phyloP scores from a whole-genome alignment of 1,140 invertebrate species.

The Doryteuthis pealeii region DNA sequence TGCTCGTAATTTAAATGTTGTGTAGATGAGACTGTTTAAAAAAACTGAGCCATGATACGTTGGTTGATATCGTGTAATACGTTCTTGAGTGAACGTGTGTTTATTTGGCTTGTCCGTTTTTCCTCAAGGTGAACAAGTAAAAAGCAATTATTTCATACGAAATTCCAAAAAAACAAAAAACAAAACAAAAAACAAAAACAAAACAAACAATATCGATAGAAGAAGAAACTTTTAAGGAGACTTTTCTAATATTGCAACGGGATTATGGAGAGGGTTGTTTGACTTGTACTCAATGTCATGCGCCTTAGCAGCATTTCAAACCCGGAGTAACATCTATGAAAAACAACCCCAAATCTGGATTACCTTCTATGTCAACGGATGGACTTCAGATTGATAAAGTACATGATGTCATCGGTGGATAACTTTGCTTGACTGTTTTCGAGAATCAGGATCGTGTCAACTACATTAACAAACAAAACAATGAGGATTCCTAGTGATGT shows the following conservation, averaged over 20 bases:
- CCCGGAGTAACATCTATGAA: neutral
- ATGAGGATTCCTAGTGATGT: too few species aligned
- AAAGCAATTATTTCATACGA: too few species aligned
- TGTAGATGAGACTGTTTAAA: too few species aligned
- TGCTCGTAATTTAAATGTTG: too few species aligned
- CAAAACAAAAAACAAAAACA: neutral
- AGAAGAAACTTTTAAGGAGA: neutral
- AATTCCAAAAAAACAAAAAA: too few species aligned
- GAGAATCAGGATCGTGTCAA: too few species aligned
- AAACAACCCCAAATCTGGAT: neutral
- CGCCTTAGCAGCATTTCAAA: neutral
- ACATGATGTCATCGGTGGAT: neutral
- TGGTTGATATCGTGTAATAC: too few species aligned
- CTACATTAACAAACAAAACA: too few species aligned
- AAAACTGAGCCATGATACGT: too few species aligned
- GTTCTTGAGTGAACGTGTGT: too few species aligned
- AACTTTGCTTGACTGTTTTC: neutral
- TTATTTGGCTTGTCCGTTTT: too few species aligned
- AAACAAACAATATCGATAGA: neutral
- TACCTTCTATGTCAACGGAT: neutral
- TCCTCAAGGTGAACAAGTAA: too few species aligned
- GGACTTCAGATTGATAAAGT: neutral
- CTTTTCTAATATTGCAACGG: constrained; percentile 11
- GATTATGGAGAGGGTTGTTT: neutral
- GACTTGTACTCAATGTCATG: neutral